A percentile compares a stretch with the other conserved stretches of the same genome.
Conservation (phyloP, 2,113 vertebrate species). For the Fregata magnificens region DNA sequence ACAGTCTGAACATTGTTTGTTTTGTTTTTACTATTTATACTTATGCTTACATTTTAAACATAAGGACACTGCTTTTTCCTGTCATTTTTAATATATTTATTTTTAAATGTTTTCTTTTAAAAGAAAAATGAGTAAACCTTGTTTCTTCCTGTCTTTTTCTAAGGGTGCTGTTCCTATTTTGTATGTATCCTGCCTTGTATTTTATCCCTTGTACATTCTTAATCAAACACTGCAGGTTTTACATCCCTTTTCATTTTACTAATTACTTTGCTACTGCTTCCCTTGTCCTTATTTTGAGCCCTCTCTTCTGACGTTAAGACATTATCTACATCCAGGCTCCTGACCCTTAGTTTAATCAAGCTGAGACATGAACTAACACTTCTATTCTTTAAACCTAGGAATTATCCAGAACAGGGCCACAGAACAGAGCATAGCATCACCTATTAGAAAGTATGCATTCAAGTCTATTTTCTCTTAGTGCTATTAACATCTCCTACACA, state of each 20-base stretch:
- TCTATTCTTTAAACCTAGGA: neutral
- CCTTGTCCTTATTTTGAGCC: neutral
- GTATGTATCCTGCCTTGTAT: constrained; percentile 4
- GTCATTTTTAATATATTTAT: constrained; percentile 41
- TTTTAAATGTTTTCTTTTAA: constrained; percentile 37
- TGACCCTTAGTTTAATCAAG: constrained; percentile 17
- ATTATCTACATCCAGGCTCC: neutral
- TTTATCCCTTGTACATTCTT: neutral
- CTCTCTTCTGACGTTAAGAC: neutral
- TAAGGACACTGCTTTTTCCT: constrained; percentile 49
- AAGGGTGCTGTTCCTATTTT: neutral
- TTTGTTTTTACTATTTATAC: constrained; percentile 62
- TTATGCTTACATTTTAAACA: constrained; percentile 28
- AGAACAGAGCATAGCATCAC: neutral
- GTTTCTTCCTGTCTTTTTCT: constrained; percentile 38
- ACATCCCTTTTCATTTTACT: neutral
- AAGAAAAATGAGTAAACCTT: neutral
- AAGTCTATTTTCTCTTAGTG: neutral
- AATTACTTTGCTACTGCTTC: neutral
- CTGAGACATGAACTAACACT: neutral
- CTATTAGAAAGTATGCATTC: neutral
- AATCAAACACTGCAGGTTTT: neutral
- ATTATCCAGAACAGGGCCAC: neutral
- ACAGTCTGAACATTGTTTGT: neutral
- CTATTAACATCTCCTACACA: neutral